A percentile compares a stretch with the other conserved stretches of the same genome.
Evolutionary conservation across 2,797 vertebrate species (phyloP).

Genomic region (Tangara arthus): DNA sequence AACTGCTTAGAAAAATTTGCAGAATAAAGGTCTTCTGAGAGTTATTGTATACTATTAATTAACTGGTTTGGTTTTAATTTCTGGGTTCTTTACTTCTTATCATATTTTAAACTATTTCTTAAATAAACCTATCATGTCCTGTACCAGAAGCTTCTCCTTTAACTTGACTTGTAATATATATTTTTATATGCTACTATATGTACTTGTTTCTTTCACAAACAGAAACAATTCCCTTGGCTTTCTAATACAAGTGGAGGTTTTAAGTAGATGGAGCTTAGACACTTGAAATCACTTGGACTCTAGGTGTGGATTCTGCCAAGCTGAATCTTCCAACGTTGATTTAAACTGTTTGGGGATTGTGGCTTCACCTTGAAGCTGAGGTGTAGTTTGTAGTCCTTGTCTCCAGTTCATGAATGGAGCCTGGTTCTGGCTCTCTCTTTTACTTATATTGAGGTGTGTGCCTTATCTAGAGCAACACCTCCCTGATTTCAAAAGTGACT

Average conservation of each 20-base stretch:
- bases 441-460: not conserved
- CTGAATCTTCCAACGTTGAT: not conserved
- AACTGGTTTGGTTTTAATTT: not conserved
- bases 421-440: not conserved
- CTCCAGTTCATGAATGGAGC: not conserved
- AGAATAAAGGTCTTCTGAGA: not conserved
- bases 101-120: not conserved
- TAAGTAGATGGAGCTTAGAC: not conserved
- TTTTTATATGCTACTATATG: not conserved
- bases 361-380: not conserved
- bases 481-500: not conserved
- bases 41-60: not conserved
- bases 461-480: accelerated
- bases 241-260: not conserved
- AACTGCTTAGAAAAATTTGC: not conserved
- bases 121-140: not conserved
- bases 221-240: not conserved
- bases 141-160: not conserved
- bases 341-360: not conserved
- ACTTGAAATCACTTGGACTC: not conserved
- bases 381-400: not conserved
- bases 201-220: not conserved
- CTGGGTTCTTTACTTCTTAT: not conserved
- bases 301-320: not conserved
- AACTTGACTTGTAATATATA: not conserved